Evolutionary conservation across 2,888 invertebrate species (phyloP), one percentile per base, ranked within the genome.

Genomic region (Xiphydria camelus): DNA sequence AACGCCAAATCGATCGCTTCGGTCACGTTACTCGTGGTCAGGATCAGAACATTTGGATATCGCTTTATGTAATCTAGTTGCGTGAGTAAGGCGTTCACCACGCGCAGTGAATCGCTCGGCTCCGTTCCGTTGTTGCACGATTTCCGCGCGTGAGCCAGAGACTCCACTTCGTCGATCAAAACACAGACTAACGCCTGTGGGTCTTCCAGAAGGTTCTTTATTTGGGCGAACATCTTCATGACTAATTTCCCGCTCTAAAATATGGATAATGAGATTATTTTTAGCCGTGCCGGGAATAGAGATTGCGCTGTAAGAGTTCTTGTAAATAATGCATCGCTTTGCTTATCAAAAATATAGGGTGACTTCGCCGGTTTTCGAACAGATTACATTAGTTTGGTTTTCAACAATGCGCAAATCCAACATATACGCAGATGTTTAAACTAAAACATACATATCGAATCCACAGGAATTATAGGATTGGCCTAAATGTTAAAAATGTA

Each of bases 101-200:
- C 98, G 62, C 98, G 83, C 59, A 99, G 86, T 0, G 97, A 88
- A 79, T 99, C 99, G 1, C 93, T 90, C 0, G 98, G 98, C 72
- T 99, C 99, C 45, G 85, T 85, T 1, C 92, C 91, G 54, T 79
- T 77, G 36, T 81, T 76, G 37, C 88, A 83, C 4, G 87, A 81
- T 62, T 85, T 83, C 18, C 99, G 83, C 4, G 93, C 90, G 69
- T 91, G 90, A 2, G 95, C 91, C 60, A 99, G 79, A 40, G 96
- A 96, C 79, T 98, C 97, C 4, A 95, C 89, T 80, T 99, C 98
- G 78, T 99, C 98, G 46, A 99, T 92, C 3, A 99, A 82, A 37
- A 99, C 88, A 70, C 89, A 91, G 1, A 94, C 89, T 18, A 99
- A 80, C 41, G 88, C 82, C 9, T 86, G 80, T 0, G 81, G 79